These are phyloP conservation scores for Bilobella aurantiaca DNA, from an alignment of 1,140 invertebrate species.

Conservation along the genomic window DNA sequence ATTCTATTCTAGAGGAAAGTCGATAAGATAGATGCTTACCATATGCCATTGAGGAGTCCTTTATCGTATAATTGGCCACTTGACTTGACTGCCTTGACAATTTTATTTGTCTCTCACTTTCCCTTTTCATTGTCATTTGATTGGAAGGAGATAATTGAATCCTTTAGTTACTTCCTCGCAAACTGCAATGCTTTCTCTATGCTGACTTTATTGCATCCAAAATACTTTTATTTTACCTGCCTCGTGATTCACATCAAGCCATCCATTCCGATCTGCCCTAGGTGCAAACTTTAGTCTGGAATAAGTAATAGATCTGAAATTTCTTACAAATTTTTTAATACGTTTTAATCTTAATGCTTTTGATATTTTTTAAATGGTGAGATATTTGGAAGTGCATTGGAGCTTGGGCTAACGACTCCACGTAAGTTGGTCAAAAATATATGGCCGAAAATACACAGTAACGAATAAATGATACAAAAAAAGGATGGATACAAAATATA, in stretches of 20 bases:
- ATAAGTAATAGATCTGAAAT: neutral
- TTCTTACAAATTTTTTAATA: neutral
- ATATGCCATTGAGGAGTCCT: neutral
- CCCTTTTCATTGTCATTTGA: neutral
- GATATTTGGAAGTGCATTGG: too few species aligned
- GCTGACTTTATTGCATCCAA: neutral
- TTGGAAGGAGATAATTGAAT: neutral
- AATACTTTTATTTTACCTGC: neutral
- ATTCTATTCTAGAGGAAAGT: neutral
- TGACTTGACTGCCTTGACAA: conserved; percentile 5
- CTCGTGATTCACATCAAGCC: neutral
- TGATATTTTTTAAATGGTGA: too few species aligned
- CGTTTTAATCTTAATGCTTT: too few species aligned
- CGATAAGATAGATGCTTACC: neutral
- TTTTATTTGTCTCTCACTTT: conserved; percentile 1
- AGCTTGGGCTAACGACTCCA: too few species aligned
- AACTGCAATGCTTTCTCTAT: neutral
- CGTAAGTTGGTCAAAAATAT: too few species aligned
- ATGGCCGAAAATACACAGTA: too few species aligned
- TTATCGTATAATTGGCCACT: conserved; percentile 7
- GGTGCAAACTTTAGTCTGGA: too few species aligned
- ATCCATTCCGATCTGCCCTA: neutral
- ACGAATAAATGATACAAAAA: too few species aligned
- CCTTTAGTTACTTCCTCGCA: too few species aligned
- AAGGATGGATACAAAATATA: too few species aligned